Conservation (phyloP, 2,797 vertebrate species). For the Sebastolobus altivelis region DNA sequence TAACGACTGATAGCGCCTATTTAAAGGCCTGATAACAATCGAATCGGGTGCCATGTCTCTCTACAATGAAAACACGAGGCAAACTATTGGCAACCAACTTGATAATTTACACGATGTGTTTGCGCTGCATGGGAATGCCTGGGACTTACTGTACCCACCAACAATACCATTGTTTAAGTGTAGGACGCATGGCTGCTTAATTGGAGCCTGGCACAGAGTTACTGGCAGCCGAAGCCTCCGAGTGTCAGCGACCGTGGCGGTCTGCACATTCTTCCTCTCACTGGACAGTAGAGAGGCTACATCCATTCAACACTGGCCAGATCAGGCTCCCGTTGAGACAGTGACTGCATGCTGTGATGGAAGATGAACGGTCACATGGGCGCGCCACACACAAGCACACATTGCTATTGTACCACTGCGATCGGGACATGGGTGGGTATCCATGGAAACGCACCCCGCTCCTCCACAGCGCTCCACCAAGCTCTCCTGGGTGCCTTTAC, state of each 20-base stretch:
- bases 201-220: constrained; percentile 72
- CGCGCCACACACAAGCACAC: constrained; percentile 19
- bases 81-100: constrained; percentile 20
- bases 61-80: constrained; percentile 31
- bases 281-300: constrained; percentile 28
- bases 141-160: constrained; percentile 53
- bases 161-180: constrained; percentile 68
- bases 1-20: too few species aligned
- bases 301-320: constrained; percentile 44
- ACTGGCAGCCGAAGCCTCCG: constrained; percentile 5
- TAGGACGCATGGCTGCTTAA: constrained; percentile 65
- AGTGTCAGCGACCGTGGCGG: constrained; percentile 7
- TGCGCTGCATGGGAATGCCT: constrained; percentile 35
- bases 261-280: constrained; percentile 50
- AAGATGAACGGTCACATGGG: constrained; percentile 37
- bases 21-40: too few species aligned
- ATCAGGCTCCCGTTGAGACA: constrained; percentile 16
- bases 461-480: constrained; percentile 2
- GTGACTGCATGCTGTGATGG: constrained; percentile 25
- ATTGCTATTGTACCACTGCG: constrained; percentile 5
- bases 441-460: constrained; percentile 49
- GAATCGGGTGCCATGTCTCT: not conserved
- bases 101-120: constrained; percentile 20
- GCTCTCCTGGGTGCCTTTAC: constrained; percentile 34
- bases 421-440: constrained; percentile 30